These are phyloP conservation scores for Gallinago paraguaiae DNA, from an alignment of 2,113 vertebrate species.

Conservation along the genomic window DNA sequence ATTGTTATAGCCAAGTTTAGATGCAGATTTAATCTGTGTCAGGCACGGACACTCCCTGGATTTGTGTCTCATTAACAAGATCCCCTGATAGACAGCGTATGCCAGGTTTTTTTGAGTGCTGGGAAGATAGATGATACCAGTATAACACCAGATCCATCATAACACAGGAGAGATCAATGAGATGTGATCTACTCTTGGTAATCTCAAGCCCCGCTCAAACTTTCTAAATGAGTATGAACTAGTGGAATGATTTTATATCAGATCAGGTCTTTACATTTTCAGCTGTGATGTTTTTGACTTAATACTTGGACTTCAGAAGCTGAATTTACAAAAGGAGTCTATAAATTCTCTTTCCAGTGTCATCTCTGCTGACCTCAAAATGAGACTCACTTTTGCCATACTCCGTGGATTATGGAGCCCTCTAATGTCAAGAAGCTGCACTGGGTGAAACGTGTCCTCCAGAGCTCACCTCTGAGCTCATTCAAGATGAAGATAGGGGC, in stretches of 20 bases:
- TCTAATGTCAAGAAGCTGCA: slow-evolving; percentile 64
- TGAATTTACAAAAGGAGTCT: not conserved
- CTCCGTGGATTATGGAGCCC: slow-evolving; percentile 61
- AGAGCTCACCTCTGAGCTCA: not conserved
- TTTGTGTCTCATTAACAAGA: not conserved
- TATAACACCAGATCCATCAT: not conserved
- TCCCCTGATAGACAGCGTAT: not conserved
- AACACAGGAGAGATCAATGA: not conserved
- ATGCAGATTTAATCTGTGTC: not conserved
- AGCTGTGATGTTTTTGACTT: not conserved
- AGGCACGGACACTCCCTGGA: not conserved
- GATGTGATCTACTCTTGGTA: not conserved
- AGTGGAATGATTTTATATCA: not conserved
- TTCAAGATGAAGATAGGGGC: not conserved
- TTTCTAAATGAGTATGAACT: not conserved
- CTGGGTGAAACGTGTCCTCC: not conserved
- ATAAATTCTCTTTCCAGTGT: not conserved
- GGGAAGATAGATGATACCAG: not conserved
- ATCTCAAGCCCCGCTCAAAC: not conserved
- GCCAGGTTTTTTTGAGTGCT: not conserved
- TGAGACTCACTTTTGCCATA: not conserved
- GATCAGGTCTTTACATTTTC: not conserved
- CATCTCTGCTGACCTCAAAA: slow-evolving; percentile 16
- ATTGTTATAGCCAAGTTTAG: not conserved
- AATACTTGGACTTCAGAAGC: not conserved